Conservation (phyloP, 2,797 vertebrate species). For the Rhinatrema bivittatum region DNA sequence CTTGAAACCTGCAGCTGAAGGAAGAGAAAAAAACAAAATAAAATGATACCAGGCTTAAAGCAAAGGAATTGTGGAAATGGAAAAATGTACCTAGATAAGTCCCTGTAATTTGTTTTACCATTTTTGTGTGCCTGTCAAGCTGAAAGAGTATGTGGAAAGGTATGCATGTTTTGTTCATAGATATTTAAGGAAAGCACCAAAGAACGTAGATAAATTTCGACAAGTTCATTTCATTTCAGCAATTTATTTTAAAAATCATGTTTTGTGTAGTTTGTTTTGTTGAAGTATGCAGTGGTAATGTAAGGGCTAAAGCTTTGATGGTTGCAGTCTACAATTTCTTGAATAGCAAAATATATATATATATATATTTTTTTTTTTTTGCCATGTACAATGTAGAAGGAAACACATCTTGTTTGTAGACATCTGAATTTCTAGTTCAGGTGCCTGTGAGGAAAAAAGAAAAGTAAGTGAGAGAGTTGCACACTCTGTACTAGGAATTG, state of each 20-base stretch:
- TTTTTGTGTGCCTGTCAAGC: slow-evolving; percentile 18
- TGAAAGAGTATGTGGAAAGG: slow-evolving; percentile 17
- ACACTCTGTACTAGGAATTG: slow-evolving; percentile 43
- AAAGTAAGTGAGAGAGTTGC: slow-evolving; percentile 30
- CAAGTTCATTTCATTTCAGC: slow-evolving; percentile 10
- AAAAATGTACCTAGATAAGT: slow-evolving; percentile 3
- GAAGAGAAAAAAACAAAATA: no score
- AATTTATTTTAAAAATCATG: slow-evolving; percentile 58
- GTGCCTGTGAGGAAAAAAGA: slow-evolving; percentile 39
- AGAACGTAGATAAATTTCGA: slow-evolving; percentile 21
- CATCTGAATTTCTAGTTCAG: slow-evolving; percentile 40
- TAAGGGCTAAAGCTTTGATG: slow-evolving; percentile 42
- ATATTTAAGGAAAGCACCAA: slow-evolving; percentile 20
- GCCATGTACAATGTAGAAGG: slow-evolving; percentile 22
- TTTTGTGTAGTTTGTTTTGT: slow-evolving; percentile 42
- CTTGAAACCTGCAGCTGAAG: no score
- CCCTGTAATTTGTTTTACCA: slow-evolving; percentile 3
- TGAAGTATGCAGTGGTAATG: slow-evolving; percentile 31
- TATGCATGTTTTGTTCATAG: no score
- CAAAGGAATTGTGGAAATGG: background rate
- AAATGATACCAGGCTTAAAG: no score
- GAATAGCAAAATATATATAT: slow-evolving; percentile 36
- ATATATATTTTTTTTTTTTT: no score
- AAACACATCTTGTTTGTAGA: slow-evolving; percentile 24
- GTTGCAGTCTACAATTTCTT: slow-evolving; percentile 43